A percentile compares a stretch with the other conserved stretches of the same genome.
These are phyloP conservation scores for Hirundo rustica DNA, from an alignment of 2,797 vertebrate species.

Conservation along the genomic window DNA sequence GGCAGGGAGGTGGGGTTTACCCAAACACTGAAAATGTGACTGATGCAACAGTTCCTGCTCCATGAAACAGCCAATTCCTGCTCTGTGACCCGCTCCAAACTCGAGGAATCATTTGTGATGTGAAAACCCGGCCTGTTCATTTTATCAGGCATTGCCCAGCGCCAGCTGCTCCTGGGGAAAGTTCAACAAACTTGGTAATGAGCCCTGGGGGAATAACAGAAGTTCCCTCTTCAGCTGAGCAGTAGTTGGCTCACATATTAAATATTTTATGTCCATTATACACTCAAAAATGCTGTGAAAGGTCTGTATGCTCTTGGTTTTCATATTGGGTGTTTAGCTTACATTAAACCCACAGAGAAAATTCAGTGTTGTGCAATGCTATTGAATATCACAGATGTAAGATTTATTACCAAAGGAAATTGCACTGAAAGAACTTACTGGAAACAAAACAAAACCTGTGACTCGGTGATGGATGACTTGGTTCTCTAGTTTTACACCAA, in stretches of 20 bases:
- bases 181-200: conserved; percentile 43
- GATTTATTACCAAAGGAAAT: conserved; percentile 64
- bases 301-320: not conserved
- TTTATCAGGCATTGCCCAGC: not conserved
- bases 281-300: not conserved
- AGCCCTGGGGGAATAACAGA: conserved; percentile 23
- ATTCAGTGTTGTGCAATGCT: not conserved
- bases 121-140: not conserved
- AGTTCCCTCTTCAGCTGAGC: conserved; percentile 6
- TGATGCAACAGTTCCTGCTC: not conserved
- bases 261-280: conserved; percentile 17
- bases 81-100: not conserved
- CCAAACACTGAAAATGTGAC: not conserved
- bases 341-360: not conserved
- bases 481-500: conserved; percentile 39
- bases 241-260: not conserved
- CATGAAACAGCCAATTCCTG: not conserved
- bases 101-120: not conserved
- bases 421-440: conserved; percentile 51
- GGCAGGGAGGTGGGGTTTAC: not conserved
- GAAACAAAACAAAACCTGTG: conserved; percentile 58
- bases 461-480: conserved; percentile 37
- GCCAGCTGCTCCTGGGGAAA: conserved; percentile 19
- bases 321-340: not conserved
- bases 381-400: conserved; percentile 54